These are phyloP conservation scores for Heteromyza rotundicornis DNA, from an alignment of 2,888 invertebrate species.

Conservation along the genomic window DNA sequence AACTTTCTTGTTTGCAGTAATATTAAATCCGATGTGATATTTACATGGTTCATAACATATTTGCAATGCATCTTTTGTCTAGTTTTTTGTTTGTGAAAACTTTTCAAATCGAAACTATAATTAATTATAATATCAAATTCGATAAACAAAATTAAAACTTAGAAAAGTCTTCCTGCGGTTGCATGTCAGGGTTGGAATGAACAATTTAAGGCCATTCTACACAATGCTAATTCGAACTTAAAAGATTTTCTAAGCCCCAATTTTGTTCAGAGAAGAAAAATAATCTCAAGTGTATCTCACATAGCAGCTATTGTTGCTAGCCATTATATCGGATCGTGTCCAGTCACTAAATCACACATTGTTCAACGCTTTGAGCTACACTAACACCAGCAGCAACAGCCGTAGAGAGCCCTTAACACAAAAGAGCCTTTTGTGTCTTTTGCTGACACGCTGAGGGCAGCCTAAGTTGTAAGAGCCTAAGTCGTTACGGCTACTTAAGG, in stretches of 20 bases:
- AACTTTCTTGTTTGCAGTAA: too few relatives aligned
- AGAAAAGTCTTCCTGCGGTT: background rate
- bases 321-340: constrained; percentile 6
- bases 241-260: constrained; percentile 22
- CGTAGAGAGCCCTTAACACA: constrained; percentile 4
- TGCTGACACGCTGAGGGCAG: background rate
- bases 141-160: background rate
- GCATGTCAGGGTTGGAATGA: background rate
- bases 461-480: background rate
- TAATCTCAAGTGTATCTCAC: constrained; percentile 24
- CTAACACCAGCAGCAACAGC: background rate
- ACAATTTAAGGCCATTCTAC: constrained; percentile 19
- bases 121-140: too few relatives aligned
- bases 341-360: constrained; percentile 15
- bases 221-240: constrained; percentile 21
- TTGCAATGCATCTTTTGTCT: too few relatives aligned
- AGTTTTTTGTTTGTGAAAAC: too few relatives aligned
- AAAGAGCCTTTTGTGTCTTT: constrained; percentile 20
- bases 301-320: constrained; percentile 11
- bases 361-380: background rate
- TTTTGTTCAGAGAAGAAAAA: too few relatives aligned
- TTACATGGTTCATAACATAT: too few relatives aligned
- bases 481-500: constrained; percentile 46
- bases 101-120: too few relatives aligned
- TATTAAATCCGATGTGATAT: too few relatives aligned